A percentile compares a stretch with the other conserved stretches of the same genome.
phyloP scores from a whole-genome alignment of 2,888 invertebrate genomes.

The Pammene aurita region DNA sequence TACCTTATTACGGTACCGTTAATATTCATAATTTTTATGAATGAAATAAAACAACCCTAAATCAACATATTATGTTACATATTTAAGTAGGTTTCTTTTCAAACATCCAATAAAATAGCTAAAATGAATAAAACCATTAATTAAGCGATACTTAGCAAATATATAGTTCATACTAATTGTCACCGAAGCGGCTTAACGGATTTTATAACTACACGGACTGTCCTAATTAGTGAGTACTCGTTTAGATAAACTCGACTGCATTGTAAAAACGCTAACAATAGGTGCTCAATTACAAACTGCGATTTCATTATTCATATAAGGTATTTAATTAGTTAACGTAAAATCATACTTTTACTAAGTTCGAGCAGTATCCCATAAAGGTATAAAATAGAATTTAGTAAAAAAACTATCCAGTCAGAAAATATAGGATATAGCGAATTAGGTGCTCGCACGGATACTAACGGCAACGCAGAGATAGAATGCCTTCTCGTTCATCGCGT shows the following conservation, averaged over 20 bases:
- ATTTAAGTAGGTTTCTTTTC: no score
- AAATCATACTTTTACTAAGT: no score
- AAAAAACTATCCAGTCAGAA: neutral
- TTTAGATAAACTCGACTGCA: conserved; percentile 4
- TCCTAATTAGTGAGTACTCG: conserved; percentile 19
- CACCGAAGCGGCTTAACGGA: conserved; percentile 12
- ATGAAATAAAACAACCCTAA: no score
- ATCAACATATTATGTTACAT: no score
- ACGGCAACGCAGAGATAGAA: conserved; percentile 3
- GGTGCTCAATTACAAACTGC: neutral
- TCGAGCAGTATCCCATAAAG: no score
- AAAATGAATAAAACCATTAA: conserved; percentile 15
- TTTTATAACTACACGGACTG: conserved; percentile 20
- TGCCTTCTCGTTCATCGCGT: conserved; percentile 38
- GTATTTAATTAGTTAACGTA: neutral
- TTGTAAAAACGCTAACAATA: neutral
- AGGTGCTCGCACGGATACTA: neutral
- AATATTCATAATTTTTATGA: no score
- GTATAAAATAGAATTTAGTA: no score
- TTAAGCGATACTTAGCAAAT: neutral
- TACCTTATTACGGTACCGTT: no score
- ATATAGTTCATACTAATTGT: conserved; percentile 8
- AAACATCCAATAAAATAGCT: no score
- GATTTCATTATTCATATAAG: neutral
- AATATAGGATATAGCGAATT: neutral